A percentile compares a stretch with the other conserved stretches of the same genome.
phyloP scores from a whole-genome alignment of 1,140 invertebrate genomes.

The Drosophila jambulina region DNA sequence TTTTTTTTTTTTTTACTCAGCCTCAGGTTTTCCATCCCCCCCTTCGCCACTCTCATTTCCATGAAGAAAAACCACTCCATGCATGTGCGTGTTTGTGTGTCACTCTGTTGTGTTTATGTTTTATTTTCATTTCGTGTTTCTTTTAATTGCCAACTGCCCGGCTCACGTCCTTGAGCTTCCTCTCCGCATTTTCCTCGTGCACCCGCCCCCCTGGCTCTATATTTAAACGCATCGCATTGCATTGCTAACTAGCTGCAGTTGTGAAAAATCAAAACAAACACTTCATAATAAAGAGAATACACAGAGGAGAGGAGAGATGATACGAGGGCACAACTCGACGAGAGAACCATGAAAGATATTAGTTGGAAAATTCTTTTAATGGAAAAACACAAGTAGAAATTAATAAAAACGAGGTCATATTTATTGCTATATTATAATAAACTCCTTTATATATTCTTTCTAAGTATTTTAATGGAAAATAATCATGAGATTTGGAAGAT shows the following conservation, averaged over 20 bases:
- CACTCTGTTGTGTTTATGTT: constrained; percentile 52
- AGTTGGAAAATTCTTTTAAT: neutral
- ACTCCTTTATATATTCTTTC: neutral
- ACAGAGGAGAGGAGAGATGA: neutral
- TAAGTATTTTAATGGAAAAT: neutral
- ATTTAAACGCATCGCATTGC: constrained; percentile 62
- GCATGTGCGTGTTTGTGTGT: constrained; percentile 33
- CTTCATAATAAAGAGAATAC: constrained; percentile 1
- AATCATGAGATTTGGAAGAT: neutral
- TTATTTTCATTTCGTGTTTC: constrained; percentile 62
- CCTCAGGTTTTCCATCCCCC: constrained; percentile 26
- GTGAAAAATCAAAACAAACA: constrained; percentile 40
- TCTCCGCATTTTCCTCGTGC: neutral
- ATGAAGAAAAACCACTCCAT: constrained; percentile 34
- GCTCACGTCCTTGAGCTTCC: constrained; percentile 44
- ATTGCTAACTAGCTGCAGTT: constrained; percentile 35
- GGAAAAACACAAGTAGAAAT: neutral
- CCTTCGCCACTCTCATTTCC: neutral
- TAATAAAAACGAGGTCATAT: too few species aligned
- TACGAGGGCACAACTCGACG: neutral
- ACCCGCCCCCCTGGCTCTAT: constrained; percentile 28
- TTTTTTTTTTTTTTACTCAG: constrained; percentile 35
- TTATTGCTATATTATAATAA: too few species aligned
- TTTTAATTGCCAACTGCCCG: constrained; percentile 58
- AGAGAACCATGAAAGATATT: neutral